Evolutionary conservation across 2,888 invertebrate genomes (phyloP).

Genomic region (Chrysodeixis includens): DNA sequence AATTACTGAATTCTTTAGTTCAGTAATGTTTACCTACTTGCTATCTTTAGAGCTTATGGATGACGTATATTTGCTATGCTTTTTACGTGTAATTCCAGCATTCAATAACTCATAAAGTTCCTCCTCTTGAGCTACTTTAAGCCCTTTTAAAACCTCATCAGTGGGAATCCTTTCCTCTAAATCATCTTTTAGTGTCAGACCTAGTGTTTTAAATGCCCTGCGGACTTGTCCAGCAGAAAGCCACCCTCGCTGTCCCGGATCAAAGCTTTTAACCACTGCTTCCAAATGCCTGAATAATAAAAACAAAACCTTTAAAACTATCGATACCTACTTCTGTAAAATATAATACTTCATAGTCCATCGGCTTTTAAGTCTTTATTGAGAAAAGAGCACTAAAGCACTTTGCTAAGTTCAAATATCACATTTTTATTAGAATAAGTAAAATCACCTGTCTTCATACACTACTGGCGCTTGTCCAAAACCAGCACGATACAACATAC

Average conservation of each 20-base stretch:
- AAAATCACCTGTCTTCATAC: slow-evolving; percentile 74
- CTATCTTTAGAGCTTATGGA: no score
- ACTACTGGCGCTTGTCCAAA: slow-evolving; percentile 78
- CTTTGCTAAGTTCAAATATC: no score
- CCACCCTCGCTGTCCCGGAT: slow-evolving; percentile 82
- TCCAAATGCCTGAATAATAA: slow-evolving; percentile 71
- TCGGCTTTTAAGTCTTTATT: no score
- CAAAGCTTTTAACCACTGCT: slow-evolving; percentile 82
- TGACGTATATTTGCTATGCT: slow-evolving; percentile 10
- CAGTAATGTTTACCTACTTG: no score
- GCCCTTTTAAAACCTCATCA: slow-evolving; percentile 62
- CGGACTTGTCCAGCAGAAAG: slow-evolving; percentile 78
- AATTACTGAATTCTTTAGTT: no score
- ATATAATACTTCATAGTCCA: no score
- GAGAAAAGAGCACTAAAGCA: no score
- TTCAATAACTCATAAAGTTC: slow-evolving; percentile 71
- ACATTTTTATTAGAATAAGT: no score
- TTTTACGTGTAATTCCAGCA: slow-evolving; percentile 62
- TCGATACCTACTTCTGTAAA: no score
- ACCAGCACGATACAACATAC: slow-evolving; percentile 82
- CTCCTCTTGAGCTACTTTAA: slow-evolving; percentile 71
- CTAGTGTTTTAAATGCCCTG: slow-evolving; percentile 74
- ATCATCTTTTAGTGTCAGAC: slow-evolving; percentile 65
- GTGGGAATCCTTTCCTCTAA: slow-evolving; percentile 67
- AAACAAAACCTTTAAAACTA: slow-evolving; percentile 6